phyloP scores from a whole-genome alignment of 1,140 invertebrate genomes.

The Halictus rubicundus region DNA sequence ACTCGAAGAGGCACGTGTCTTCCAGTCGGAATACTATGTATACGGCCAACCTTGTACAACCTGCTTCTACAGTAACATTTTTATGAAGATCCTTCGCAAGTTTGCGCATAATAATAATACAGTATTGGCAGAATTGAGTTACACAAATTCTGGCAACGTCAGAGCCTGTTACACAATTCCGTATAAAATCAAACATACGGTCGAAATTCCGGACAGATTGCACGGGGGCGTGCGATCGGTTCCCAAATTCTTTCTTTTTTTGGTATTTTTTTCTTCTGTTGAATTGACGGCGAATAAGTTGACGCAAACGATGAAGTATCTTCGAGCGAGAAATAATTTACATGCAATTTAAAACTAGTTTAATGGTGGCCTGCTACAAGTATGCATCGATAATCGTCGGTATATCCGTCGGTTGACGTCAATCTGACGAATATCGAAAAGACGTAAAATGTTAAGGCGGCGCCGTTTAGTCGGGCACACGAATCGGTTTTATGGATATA shows the following conservation, averaged over 20 bases:
- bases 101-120: too few relatives aligned
- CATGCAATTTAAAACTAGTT: constrained; percentile 54
- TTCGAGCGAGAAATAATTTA: constrained; percentile 31
- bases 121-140: neutral
- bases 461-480: constrained; percentile 58
- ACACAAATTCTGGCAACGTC: neutral
- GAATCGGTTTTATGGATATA: constrained; percentile 28
- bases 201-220: neutral
- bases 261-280: neutral
- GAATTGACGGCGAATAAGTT: neutral
- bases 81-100: too few relatives aligned
- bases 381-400: constrained; percentile 58
- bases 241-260: constrained; percentile 13
- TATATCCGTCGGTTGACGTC: constrained; percentile 49
- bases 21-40: too few relatives aligned
- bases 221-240: constrained; percentile 18
- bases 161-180: neutral
- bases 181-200: neutral
- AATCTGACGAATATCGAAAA: constrained; percentile 42
- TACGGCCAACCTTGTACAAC: too few relatives aligned
- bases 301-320: constrained; percentile 35
- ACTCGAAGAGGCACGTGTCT: too few relatives aligned
- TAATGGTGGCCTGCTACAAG: constrained; percentile 64
- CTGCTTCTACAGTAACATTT: too few relatives aligned
- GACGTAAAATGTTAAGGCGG: constrained; percentile 64